Evolutionary conservation across 2,888 invertebrate genomes (phyloP).

Genomic region (Ochropacha duplaris): DNA sequence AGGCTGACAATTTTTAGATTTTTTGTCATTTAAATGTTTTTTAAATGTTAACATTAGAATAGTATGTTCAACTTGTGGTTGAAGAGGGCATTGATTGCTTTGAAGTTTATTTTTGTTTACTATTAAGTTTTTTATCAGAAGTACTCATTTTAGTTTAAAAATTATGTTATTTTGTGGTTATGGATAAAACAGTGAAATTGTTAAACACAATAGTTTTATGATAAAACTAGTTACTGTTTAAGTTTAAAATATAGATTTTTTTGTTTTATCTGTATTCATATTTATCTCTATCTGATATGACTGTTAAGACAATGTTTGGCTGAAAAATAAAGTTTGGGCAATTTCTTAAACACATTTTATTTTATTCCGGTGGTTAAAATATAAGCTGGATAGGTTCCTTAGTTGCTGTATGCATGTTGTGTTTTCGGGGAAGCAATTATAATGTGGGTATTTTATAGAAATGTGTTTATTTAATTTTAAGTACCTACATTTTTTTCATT

Average conservation of each 20-base stretch:
- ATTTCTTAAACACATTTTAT: background rate
- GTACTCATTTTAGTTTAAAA: slow-evolving; percentile 2
- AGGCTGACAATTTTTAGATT: slow-evolving; percentile 2
- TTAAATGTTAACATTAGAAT: slow-evolving; percentile 14
- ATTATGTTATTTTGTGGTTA: slow-evolving; percentile 13
- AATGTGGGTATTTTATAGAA: too few relatives aligned
- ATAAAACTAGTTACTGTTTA: slow-evolving; percentile 21
- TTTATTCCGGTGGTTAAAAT: too few relatives aligned
- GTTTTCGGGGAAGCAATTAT: too few relatives aligned
- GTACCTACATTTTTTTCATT: too few relatives aligned
- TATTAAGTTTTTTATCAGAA: background rate
- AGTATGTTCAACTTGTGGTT: background rate
- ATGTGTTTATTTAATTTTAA: too few relatives aligned
- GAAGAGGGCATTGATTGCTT: slow-evolving; percentile 4
- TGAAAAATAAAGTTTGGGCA: background rate
- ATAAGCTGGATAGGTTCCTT: too few relatives aligned
- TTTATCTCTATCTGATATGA: background rate
- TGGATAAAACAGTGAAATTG: slow-evolving; percentile 8
- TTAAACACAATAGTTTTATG: slow-evolving; percentile 18
- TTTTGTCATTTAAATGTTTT: slow-evolving; percentile 14
- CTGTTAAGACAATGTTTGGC: background rate
- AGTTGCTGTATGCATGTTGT: too few relatives aligned
- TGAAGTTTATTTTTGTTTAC: background rate
- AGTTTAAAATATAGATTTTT: background rate
- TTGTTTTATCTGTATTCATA: slow-evolving; percentile 5